Evolutionary conservation across 2,888 invertebrate species (phyloP), one percentile per base, ranked within the genome.

Genomic region (Byasa hedistus): DNA sequence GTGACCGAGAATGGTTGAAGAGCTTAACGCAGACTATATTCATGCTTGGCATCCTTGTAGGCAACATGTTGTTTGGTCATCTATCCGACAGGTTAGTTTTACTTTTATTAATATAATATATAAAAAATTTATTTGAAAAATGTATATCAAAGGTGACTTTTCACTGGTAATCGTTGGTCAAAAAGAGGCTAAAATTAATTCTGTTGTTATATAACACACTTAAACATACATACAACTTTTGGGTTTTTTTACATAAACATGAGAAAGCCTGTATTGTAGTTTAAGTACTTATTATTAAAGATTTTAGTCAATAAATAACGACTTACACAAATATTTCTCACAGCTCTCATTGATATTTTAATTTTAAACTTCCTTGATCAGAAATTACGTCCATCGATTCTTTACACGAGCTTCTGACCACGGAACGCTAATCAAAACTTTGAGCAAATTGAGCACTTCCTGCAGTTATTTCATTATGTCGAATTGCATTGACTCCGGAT

Each of bases 1-100:
- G 96, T 79, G 92, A 93, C 39, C 92, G 91, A 67, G 87, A 91
- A 19, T 94, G 94, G 86, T 86, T 96, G 70, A 94, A 94, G 57
- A 94, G 95, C 76, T 85, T 96, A n/a, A 95, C 95, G 0, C 96
- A 96, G 80, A 95, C 95, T 8, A 87, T 95, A 64, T 95, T 96
- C 70, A 96, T 96, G 96, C 85, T 95, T 57, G 96, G 96, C 7
- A 94, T 96, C 68, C 92, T 96, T 69, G 88, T 95, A 60, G 96
- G 96, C 59, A 96, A 95, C 76, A 93, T 96, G 84, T 75, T 94
- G 62, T 96, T 96, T 79, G 96, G 96, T 67, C 93, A 94, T 81
- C 85, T 95, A 24, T 94, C 96, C n/a, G 96, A 96, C 88, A 95
- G 94, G 96, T 96, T 68, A 74, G 88, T 84, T 61, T 21, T 32